phyloP scores from a whole-genome alignment of 2,888 invertebrate genomes.

The Beris morrisii region DNA sequence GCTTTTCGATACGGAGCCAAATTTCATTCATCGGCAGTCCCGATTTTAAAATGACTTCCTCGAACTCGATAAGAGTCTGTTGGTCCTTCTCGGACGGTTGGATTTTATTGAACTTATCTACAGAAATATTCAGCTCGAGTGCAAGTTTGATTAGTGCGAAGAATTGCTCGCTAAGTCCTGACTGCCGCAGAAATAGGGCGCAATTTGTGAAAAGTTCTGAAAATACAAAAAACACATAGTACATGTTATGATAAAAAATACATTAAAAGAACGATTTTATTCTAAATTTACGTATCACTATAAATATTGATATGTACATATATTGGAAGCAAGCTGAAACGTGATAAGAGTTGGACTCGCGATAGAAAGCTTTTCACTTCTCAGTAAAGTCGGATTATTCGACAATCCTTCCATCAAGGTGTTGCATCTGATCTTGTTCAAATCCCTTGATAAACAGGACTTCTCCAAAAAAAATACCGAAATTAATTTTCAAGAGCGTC shows the following conservation, averaged over 20 bases:
- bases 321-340: no score
- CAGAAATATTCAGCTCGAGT: constrained; percentile 66
- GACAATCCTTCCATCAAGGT: no score
- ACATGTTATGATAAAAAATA: not conserved
- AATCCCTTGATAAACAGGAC: no score
- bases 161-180: constrained; percentile 74
- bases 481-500: no score
- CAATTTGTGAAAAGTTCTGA: constrained; percentile 58
- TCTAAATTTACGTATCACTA: no score
- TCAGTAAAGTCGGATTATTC: no score
- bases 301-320: no score
- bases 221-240: constrained; percentile 51
- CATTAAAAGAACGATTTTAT: not conserved
- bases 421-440: no score
- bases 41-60: constrained; percentile 64
- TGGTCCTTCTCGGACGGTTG: constrained; percentile 48
- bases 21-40: constrained; percentile 72
- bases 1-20: constrained; percentile 74
- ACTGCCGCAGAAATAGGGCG: constrained; percentile 65
- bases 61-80: constrained; percentile 59
- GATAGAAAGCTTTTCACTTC: no score
- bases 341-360: no score
- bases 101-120: constrained; percentile 50
- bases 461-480: no score
- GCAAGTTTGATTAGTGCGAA: constrained; percentile 72